Base-by-base conservation (phyloP, 1,140 invertebrate species). In the Oppia nitens region DNA sequence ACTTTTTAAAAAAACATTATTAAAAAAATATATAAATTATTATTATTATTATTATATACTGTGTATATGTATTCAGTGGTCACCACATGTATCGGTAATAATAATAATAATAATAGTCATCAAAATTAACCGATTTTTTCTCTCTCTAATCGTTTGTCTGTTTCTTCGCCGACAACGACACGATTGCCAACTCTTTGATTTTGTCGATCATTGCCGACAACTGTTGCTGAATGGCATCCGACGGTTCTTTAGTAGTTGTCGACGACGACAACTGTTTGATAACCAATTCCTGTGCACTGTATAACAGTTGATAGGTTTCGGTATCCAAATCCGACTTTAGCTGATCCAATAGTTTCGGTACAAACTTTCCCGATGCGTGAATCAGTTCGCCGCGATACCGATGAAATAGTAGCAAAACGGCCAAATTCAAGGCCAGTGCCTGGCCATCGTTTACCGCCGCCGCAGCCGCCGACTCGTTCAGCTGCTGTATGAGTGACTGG, bases 321-420 rank as follows among this genome's bases (percentile, higher is more conserved):
- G 74, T 70, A 59, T 77, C 76, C 26, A 94, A 68, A 59, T 81
- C 77, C 24, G 75, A 72, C 61, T 83, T 79, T 14, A 96, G 75
- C 69, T 80, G 84, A 1, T 72, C 65, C 23, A 95, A 72, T 61
- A 96, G 79, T 23, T 79, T 75, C 0, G 87, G 82, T 2, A 96
- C 85, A 73, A 90, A 88, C 70, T 87, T 81, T 0, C 91, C 91
- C 25, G 89, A 92, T 12, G 86, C 86, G 68, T 95, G 87, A 17
- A 97, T 65, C 72, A 91, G 85, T 64, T 53, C 52, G 66, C 87
- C 81, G 14, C 84, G 87, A 0, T 81, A 74, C 11, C 79, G 77
- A 23, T 85, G 87, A 66, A 93, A 93, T 23, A 94, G 75, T 26
- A 92, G 74, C 48, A 91, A 76, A 4, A 78, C 79, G 1, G 81